Evolutionary conservation across 2,113 vertebrate genomes (phyloP).

Genomic region (Pelmatolapia mariae): DNA sequence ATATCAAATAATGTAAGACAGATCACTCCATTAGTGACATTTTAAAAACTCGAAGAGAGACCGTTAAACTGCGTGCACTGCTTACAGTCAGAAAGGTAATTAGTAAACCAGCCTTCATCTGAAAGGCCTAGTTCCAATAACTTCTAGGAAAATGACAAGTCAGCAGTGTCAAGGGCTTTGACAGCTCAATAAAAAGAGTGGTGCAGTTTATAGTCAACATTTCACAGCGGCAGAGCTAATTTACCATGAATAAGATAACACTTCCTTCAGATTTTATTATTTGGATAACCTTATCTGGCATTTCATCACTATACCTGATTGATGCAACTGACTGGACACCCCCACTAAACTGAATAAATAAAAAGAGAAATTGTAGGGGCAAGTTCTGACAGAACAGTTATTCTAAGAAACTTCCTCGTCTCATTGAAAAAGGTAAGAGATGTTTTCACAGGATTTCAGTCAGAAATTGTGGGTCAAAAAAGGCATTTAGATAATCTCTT

Average conservation of each 20-base stretch:
- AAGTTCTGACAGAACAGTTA: neutral
- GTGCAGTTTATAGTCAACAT: neutral
- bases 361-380: accelerated
- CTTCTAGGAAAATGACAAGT: neutral
- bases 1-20: neutral
- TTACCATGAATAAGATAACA: neutral
- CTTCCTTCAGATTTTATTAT: neutral
- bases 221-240: neutral
- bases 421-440: neutral
- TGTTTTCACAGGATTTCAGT: neutral
- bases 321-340: neutral
- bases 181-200: neutral
- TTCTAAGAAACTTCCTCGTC: neutral
- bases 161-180: neutral
- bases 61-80: neutral
- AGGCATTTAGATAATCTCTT: neutral
- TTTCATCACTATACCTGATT: neutral
- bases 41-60: neutral
- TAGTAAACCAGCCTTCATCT: neutral
- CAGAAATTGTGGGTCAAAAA: neutral
- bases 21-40: neutral
- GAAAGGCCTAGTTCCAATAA: neutral
- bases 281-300: neutral
- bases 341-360: neutral
- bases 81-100: neutral